Evolutionary conservation across 2,888 invertebrate species (phyloP).

Genomic region (Chymomyza caudatula): DNA sequence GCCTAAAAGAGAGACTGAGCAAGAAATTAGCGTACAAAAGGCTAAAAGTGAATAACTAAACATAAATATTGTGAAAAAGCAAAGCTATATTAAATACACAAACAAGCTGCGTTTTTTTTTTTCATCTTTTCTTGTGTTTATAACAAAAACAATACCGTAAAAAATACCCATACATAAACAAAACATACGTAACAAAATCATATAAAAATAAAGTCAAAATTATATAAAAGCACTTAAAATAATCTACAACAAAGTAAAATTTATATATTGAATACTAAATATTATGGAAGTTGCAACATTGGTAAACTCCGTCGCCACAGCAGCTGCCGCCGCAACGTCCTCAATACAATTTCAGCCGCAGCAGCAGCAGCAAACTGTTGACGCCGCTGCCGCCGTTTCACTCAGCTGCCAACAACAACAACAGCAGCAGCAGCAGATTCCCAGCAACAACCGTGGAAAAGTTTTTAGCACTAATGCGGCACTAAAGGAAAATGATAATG

Average conservation of each 20-base stretch:
- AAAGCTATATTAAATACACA: slow-evolving; percentile 2
- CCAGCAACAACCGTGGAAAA: slow-evolving; percentile 17
- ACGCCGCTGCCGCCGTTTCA: slow-evolving; percentile 3
- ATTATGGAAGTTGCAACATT: slow-evolving; percentile 65
- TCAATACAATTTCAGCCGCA: slow-evolving; percentile 5
- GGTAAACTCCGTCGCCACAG: slow-evolving; percentile 52
- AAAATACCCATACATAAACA: background rate
- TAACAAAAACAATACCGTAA: background rate
- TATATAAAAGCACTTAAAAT: background rate
- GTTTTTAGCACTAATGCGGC: background rate
- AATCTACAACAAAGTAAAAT: background rate
- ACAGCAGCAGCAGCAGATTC: slow-evolving; percentile 32
- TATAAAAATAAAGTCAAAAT: background rate
- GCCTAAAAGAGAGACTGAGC: slow-evolving; percentile 48
- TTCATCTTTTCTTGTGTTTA: background rate
- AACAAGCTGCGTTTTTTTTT: background rate
- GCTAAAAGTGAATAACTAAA: slow-evolving; percentile 24
- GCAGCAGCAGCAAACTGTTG: slow-evolving; percentile 3
- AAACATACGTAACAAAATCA: background rate
- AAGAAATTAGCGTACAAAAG: slow-evolving; percentile 50
- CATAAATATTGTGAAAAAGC: slow-evolving; percentile 17
- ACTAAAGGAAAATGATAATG: slow-evolving; percentile 59
- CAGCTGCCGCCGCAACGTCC: slow-evolving; percentile 50
- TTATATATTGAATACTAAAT: slow-evolving; percentile 30
- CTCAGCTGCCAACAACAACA: slow-evolving; percentile 8